Evolutionary conservation across 2,113 vertebrate species (phyloP).

Genomic region (Paralichthys olivaceus): DNA sequence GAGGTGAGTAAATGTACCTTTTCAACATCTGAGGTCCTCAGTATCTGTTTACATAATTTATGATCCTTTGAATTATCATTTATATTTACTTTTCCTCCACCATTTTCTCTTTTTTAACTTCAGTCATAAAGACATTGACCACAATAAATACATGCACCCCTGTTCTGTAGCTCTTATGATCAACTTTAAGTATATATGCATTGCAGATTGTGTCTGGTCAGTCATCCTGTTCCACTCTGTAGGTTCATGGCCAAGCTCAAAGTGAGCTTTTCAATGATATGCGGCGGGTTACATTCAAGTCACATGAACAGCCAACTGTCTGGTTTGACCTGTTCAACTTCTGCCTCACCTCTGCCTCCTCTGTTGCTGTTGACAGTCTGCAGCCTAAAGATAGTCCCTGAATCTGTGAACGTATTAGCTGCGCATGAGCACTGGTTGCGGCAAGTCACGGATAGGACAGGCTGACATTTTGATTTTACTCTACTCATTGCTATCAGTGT

Average conservation of each 20-base stretch:
- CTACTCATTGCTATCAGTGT: not conserved
- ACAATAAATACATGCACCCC: not conserved
- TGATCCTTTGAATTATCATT: not conserved
- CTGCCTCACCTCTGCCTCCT: conserved; percentile 32
- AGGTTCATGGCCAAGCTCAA: not conserved
- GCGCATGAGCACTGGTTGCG: not conserved
- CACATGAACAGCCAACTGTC: conserved; percentile 1
- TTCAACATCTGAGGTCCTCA: not conserved
- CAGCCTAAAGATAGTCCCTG: not conserved
- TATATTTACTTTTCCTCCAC: not conserved
- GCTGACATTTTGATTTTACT: not conserved
- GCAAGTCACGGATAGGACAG: not conserved
- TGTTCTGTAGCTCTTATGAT: not conserved
- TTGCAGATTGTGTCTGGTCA: too few relatives aligned
- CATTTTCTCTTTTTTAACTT: too few relatives aligned
- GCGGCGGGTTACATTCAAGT: not conserved
- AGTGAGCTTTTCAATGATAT: not conserved
- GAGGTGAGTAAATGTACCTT: conserved; percentile 88
- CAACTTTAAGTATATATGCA: not conserved
- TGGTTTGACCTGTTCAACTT: conserved; percentile 50
- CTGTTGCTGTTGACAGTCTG: not conserved
- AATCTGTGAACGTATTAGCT: not conserved
- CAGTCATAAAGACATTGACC: not conserved
- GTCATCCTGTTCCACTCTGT: not conserved
- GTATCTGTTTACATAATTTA: not conserved